phyloP scores from a whole-genome alignment of 23 tunicate species.

The Clavelina lepadiformis region DNA sequence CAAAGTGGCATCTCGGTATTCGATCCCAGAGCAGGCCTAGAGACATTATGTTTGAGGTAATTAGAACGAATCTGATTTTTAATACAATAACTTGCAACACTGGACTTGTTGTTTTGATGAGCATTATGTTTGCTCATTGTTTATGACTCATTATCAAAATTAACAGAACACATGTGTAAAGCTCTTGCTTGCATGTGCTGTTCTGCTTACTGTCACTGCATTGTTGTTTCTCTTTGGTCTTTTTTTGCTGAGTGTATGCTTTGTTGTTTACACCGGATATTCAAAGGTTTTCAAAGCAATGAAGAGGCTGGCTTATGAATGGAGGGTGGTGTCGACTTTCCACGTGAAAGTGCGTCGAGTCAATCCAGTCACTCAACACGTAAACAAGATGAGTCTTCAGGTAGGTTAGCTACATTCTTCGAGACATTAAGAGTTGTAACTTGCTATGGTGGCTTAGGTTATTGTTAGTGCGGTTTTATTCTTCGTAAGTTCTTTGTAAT shows the following conservation, averaged over 20 bases:
- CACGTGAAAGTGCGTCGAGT: slow-evolving; percentile 76
- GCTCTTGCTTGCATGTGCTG: not conserved
- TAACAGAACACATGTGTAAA: not conserved
- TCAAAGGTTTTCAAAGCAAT: slow-evolving; percentile 97
- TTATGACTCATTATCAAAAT: no score
- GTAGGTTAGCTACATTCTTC: no score
- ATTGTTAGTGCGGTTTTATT: not conserved
- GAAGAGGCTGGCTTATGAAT: slow-evolving; percentile 74
- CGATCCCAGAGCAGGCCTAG: slow-evolving; percentile 91
- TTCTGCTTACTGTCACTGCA: no score
- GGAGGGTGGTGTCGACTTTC: slow-evolving; percentile 84
- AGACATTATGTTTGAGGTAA: slow-evolving; percentile 91
- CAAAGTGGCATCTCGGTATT: slow-evolving; percentile 98
- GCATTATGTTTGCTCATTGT: no score
- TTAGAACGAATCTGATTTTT: no score
- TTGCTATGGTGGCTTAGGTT: not conserved
- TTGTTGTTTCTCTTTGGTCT: no score
- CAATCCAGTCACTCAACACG: slow-evolving; percentile 79
- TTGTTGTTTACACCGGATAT: no score
- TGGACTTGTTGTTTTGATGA: no score
- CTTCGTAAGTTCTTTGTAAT: not conserved
- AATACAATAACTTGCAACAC: no score
- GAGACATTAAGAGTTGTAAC: not conserved
- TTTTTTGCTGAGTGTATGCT: no score
- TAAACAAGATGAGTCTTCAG: slow-evolving; percentile 91